phyloP scores from a whole-genome alignment of 2,113 vertebrate genomes.

The Leptosomus discolor region DNA sequence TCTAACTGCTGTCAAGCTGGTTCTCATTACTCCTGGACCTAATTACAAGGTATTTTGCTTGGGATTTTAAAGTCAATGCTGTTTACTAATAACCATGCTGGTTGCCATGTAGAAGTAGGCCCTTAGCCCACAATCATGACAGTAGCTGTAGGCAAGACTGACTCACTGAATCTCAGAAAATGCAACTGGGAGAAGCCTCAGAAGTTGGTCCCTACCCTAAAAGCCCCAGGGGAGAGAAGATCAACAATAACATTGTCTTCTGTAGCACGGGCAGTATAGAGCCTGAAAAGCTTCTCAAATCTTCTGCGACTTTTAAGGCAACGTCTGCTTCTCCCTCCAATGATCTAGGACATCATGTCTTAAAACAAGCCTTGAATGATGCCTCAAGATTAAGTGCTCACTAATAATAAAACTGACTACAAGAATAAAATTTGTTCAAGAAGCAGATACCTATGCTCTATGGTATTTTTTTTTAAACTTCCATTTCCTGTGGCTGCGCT shows the following conservation, averaged over 20 bases:
- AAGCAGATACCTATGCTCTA: conserved; percentile 31
- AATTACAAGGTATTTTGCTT: background rate
- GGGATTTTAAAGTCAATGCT: background rate
- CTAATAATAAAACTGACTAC: conserved; percentile 38
- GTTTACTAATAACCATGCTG: background rate
- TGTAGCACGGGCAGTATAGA: background rate
- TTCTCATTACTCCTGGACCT: background rate
- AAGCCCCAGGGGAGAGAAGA: background rate
- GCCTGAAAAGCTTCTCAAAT: background rate
- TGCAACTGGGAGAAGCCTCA: background rate
- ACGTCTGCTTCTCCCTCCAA: background rate
- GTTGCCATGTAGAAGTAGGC: background rate
- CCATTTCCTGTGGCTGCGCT: conserved; percentile 62
- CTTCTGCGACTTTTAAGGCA: background rate
- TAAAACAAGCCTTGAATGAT: background rate
- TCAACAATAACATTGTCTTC: background rate
- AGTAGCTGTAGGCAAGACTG: conserved; percentile 21
- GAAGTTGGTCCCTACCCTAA: background rate
- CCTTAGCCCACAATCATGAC: background rate
- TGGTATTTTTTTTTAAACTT: conserved; percentile 49
- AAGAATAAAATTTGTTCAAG: conserved; percentile 40
- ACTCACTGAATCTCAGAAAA: conserved; percentile 10
- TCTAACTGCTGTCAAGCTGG: background rate
- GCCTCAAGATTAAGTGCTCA: background rate
- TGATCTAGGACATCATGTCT: background rate